These are phyloP conservation scores for Drosophila nigricruria DNA, from an alignment of 2,888 invertebrate genomes.

Conservation along the genomic window DNA sequence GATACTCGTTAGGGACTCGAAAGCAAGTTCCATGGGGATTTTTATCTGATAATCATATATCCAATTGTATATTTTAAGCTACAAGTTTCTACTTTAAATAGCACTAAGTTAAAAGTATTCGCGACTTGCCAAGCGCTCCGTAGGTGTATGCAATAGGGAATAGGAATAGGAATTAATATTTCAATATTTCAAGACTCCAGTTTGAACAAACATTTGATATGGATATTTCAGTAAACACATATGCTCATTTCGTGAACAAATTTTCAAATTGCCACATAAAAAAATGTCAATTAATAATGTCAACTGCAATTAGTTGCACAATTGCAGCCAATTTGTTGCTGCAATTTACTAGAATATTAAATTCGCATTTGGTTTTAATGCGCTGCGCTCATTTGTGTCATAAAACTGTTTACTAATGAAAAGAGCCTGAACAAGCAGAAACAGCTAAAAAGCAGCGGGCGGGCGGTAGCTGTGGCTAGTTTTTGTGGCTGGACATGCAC, in stretches of 20 bases:
- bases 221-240: neutral
- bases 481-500: slow-evolving; percentile 5
- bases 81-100: no score
- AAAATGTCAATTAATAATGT: slow-evolving; percentile 7
- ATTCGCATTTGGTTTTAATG: slow-evolving; percentile 27
- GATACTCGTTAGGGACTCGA: neutral
- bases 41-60: no score
- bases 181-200: no score
- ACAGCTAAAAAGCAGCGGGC: neutral
- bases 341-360: slow-evolving; percentile 10
- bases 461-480: neutral
- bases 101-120: no score
- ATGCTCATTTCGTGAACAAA: neutral
- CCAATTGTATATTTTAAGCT: no score
- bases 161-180: no score
- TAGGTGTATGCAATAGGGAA: no score
- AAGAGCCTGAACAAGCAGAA: neutral
- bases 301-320: slow-evolving; percentile 19
- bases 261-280: neutral
- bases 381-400: neutral
- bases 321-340: slow-evolving; percentile 9
- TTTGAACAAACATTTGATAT: no score
- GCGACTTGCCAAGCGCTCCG: no score
- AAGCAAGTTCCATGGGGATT: no score
- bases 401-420: slow-evolving; percentile 13